Evolutionary conservation across 2,113 vertebrate genomes (phyloP), one percentile per base, ranked within the genome.

Genomic region (Macrotus californicus): DNA sequence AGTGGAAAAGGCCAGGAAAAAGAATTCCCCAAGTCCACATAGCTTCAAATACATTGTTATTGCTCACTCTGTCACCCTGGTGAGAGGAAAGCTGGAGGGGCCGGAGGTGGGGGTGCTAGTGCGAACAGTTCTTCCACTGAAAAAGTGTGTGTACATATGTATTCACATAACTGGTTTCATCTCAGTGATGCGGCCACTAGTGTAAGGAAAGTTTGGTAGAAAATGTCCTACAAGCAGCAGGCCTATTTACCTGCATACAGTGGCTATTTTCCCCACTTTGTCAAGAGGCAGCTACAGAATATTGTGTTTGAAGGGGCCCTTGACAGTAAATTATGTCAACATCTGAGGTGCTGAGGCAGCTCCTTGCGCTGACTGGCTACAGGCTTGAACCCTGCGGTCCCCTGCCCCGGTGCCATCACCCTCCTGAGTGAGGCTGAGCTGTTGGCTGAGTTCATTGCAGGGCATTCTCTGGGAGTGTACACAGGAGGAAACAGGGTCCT

Each of bases 181-280:
- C 70, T 96, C 72, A 54, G 11, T 7, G 8, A 69, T 43, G 73
- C 34, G 70, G 34, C 26, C 54, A 54, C 29, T 43, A 16, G 81
- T 8, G 31, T 77, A 46, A n/a, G 61, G 34, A 67, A 64, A 77
- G 29, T 77, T 88, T 41, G 61, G 46, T 66, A 66, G 90, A 48
- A 59, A 81, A 67, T 86, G 94, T 92, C 61, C 79, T 94, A 69
- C 50, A 94, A 82, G 48, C 39, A 69, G 46, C 72, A 81, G 70
- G 69, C 59, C 70, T 76, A 0, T 8, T 80, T 89, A 91, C 46
- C 43, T 56, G 72, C n/a, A 80, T 26, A 34, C 46, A 87, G 79
- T 73, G 39, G 34, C 67, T 73, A 0, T 6, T 80, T 69, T 81
- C 64, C 7, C 24, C 67, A 50, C 16, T 66, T 64, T 86, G n/a